These are phyloP conservation scores for Lontra canadensis DNA, from an alignment of 2,113 vertebrate species.

Conservation along the genomic window DNA sequence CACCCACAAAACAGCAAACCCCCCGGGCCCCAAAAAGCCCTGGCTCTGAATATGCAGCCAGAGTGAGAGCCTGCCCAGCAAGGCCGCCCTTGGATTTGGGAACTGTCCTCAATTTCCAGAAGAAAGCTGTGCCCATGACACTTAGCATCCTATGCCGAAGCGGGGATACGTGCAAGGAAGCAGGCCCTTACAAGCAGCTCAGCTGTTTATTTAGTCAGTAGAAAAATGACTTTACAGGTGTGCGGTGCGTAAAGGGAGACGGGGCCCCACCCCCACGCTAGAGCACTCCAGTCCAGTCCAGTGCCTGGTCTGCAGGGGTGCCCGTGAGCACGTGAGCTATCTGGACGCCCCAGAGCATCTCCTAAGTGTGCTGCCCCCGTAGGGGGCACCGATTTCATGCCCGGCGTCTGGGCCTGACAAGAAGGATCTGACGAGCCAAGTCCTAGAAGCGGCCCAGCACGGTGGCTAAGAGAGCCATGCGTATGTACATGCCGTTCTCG, in stretches of 20 bases:
- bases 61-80: background rate
- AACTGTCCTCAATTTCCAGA: background rate
- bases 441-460: conserved; percentile 89
- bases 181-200: conserved; percentile 16
- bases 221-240: conserved; percentile 67
- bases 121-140: background rate
- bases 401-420: conserved; percentile 36
- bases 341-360: background rate
- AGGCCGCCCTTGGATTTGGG: background rate
- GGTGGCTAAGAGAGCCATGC: conserved; percentile 96
- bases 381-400: conserved; percentile 49
- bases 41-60: background rate
- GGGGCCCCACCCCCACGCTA: background rate
- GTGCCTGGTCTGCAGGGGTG: background rate
- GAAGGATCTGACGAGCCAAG: too few species aligned
- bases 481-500: conserved; percentile 97
- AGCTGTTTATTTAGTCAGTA: conserved; percentile 73
- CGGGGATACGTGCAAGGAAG: background rate
- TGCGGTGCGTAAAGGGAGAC: background rate
- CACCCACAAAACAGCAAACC: background rate
- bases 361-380: conserved; percentile 63
- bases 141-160: background rate
- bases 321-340: background rate
- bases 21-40: background rate
- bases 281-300: background rate